Evolutionary conservation across 2,888 invertebrate species (phyloP), one percentile per base, ranked within the genome.

Genomic region (Tupiocoris notatus): DNA sequence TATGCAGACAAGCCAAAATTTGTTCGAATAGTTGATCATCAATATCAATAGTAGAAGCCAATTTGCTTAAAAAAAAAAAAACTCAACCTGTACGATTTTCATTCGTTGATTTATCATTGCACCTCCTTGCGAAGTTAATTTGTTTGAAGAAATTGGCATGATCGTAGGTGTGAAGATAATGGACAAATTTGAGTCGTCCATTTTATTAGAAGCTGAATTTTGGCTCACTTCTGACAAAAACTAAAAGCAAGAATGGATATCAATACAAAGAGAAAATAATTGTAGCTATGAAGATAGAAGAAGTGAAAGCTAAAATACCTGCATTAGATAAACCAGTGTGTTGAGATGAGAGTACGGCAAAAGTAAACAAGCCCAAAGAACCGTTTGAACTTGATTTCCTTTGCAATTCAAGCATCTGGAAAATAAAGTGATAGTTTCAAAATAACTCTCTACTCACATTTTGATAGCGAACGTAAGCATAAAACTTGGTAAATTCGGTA

Each of bases 111-210:
- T 88, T 86, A 79, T 88, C 85, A 63, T 90, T 87, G n/a, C 88
- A 62, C 75, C 75, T 0, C 77, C 76, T 57, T 75, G 77, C 2
- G 75, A 62, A 3, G 77, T 79, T 12, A 76, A 62, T 57, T 78
- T 78, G 20, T 70, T 75, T 81, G 82, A 65, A 82, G 80, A 81
- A 12, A 91, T 85, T 0, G 94, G 94, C 90, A 96, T 92, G 70
- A 96, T 87, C 82, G 93, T 93, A 0, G 95, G 95, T 0, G 93
- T 91, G 83, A 96, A 86, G 24, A 95, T 91, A 80, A 94, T 91
- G 0, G 95, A 92, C 79, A 96, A 85, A 85, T 96, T 96, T 70
- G 90, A 89, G 0, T 89, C 85, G 81, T 91, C 89, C 96, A 96
- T 96, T 84, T 91, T 90, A 83, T 96, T 96, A 66, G 87, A 86